Conservation (phyloP, 2,797 vertebrate species). For the Smutsia gigantea region DNA sequence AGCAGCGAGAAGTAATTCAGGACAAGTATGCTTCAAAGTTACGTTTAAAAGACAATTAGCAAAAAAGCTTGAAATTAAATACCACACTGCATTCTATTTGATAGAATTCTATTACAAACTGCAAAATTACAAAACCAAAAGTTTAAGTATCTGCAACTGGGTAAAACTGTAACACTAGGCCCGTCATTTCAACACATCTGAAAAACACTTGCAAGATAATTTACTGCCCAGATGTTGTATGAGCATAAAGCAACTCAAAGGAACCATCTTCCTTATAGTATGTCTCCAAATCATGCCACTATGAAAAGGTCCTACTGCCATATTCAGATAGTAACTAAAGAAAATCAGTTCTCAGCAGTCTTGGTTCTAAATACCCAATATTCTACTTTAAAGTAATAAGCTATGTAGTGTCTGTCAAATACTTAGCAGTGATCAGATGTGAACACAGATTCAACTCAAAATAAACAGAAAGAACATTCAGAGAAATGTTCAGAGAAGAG, state of each 20-base stretch:
- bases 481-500: slow-evolving; percentile 46
- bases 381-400: slow-evolving; percentile 54
- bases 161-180: slow-evolving; percentile 36
- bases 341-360: not conserved
- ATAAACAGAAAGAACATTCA: slow-evolving; percentile 43
- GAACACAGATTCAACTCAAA: slow-evolving; percentile 48
- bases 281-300: not conserved
- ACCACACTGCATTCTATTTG: slow-evolving; percentile 28
- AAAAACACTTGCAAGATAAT: slow-evolving; percentile 49
- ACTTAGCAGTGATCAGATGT: slow-evolving; percentile 43
- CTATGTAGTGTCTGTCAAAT: slow-evolving; percentile 26
- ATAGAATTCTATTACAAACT: slow-evolving; percentile 34
- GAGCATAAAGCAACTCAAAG: slow-evolving; percentile 27
- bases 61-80: slow-evolving; percentile 56
- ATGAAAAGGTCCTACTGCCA: slow-evolving; percentile 11
- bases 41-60: slow-evolving; percentile 62
- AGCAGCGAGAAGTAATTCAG: slow-evolving; percentile 52
- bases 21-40: not conserved
- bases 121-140: slow-evolving; percentile 51
- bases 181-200: slow-evolving; percentile 48
- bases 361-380: slow-evolving; percentile 48
- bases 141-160: not conserved
- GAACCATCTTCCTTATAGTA: not conserved
- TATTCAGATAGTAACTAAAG: slow-evolving; percentile 43
- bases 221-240: slow-evolving; percentile 45